These are phyloP conservation scores for Rhynchophorus ferrugineus DNA, from an alignment of 1,140 invertebrate genomes.

Conservation along the genomic window DNA sequence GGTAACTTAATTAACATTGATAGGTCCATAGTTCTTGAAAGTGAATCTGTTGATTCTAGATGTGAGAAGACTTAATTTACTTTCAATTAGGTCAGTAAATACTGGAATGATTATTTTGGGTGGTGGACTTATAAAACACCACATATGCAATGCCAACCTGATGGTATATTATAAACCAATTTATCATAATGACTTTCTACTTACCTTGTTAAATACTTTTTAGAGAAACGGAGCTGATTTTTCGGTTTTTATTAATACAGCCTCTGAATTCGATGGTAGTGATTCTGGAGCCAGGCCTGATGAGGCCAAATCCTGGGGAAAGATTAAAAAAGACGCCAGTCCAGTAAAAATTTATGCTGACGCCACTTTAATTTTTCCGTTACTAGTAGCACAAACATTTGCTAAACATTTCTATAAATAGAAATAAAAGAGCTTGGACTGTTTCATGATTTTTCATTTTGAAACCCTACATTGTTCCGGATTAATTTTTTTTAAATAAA, in stretches of 20 bases:
- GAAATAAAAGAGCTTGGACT: conserved; percentile 9
- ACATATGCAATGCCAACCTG: conserved; percentile 96
- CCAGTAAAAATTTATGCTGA: conserved; percentile 97
- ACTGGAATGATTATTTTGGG: conserved; percentile 97
- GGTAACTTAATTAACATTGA: conserved; percentile 44
- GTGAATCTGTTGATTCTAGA: conserved; percentile 49
- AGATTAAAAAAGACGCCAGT: conserved; percentile 80
- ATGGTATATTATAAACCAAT: conserved; percentile 65
- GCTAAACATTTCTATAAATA: conserved; percentile 44
- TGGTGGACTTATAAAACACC: conserved; percentile 97
- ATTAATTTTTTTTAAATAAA: neutral
- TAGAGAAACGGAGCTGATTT: conserved; percentile 97
- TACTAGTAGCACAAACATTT: conserved; percentile 95
- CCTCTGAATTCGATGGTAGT: conserved; percentile 95
- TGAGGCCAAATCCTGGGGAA: conserved; percentile 98
- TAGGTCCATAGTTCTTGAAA: neutral
- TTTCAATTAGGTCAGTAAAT: conserved; percentile 89
- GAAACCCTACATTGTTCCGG: too few relatives aligned
- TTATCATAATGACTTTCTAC: too few relatives aligned
- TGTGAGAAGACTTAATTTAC: conserved; percentile 81
- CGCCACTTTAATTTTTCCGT: conserved; percentile 89
- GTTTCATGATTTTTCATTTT: too few relatives aligned
- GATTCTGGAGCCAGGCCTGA: conserved; percentile 96
- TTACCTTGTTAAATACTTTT: conserved; percentile 6
- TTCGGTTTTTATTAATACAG: conserved; percentile 95